phyloP scores from a whole-genome alignment of 2,113 vertebrate species.

The Sorex araneus region DNA sequence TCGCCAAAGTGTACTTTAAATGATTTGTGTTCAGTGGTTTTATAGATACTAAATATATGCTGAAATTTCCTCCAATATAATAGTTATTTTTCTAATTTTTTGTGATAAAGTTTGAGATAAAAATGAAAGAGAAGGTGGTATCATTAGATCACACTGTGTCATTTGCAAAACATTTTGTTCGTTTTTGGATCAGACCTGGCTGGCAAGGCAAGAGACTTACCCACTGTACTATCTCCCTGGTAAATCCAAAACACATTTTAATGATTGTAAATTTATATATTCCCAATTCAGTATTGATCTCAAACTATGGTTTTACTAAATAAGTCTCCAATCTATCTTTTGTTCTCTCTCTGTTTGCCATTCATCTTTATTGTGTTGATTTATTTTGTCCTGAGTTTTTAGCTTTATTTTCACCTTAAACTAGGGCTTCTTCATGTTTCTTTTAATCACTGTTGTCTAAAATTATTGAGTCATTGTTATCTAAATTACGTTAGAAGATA shows the following conservation, averaged over 20 bases:
- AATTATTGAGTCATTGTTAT: background rate
- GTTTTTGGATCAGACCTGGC: too few species aligned
- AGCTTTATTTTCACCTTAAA: background rate
- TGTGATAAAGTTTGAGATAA: background rate
- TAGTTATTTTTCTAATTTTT: background rate
- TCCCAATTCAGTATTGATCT: background rate
- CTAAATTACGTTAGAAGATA: background rate
- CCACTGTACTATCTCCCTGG: too few species aligned
- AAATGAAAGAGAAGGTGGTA: background rate
- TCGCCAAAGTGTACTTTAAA: background rate
- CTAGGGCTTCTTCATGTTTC: background rate
- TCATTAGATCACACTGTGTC: background rate
- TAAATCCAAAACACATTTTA: background rate
- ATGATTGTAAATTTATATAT: background rate
- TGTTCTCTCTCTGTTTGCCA: background rate
- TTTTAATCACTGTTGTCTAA: background rate
- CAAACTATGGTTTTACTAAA: background rate
- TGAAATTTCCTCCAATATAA: background rate
- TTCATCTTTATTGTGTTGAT: background rate
- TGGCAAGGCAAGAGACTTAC: too few species aligned
- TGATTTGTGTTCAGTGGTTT: background rate
- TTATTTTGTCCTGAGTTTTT: background rate
- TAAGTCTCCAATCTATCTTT: background rate
- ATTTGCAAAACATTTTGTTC: background rate
- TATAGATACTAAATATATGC: background rate